Percentiles rank a stretch among this genome's conserved stretches.
Evolutionary conservation across 2,113 vertebrate species (phyloP).

Genomic region (Ammospiza nelsoni): DNA sequence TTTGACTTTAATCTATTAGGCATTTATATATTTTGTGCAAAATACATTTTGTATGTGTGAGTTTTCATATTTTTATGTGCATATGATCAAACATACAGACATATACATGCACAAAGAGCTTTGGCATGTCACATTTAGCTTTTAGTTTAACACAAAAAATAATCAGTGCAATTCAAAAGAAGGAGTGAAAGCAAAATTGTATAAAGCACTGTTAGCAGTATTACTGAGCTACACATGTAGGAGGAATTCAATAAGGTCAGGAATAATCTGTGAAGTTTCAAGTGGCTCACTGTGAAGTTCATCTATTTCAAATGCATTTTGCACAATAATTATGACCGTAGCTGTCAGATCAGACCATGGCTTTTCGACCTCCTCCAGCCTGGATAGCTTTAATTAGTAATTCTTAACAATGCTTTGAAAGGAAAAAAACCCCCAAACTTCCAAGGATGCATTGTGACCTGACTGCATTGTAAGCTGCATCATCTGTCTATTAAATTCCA

Average conservation of each 20-base stretch:
- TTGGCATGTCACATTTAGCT: neutral
- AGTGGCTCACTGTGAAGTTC: neutral
- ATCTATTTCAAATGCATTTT: neutral
- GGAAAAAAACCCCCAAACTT: neutral
- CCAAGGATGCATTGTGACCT: neutral
- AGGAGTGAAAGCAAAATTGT: neutral
- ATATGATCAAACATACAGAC: neutral
- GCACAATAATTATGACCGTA: neutral
- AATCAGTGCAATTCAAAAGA: neutral
- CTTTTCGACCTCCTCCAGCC: neutral
- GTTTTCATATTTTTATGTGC: neutral
- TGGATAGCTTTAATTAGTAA: neutral
- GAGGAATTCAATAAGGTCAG: neutral
- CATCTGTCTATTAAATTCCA: neutral
- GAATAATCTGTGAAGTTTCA: neutral
- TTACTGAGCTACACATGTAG: neutral
- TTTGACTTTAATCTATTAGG: neutral
- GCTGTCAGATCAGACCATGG: neutral
- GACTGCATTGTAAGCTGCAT: neutral
- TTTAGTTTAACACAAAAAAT: neutral
- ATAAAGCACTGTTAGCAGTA: neutral
- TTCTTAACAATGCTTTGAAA: neutral
- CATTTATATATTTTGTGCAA: neutral
- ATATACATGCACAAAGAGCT: neutral
- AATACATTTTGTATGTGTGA: neutral